Evolutionary conservation across 2,113 vertebrate genomes (phyloP).

Genomic region (Gnathonemus longibarbis): DNA sequence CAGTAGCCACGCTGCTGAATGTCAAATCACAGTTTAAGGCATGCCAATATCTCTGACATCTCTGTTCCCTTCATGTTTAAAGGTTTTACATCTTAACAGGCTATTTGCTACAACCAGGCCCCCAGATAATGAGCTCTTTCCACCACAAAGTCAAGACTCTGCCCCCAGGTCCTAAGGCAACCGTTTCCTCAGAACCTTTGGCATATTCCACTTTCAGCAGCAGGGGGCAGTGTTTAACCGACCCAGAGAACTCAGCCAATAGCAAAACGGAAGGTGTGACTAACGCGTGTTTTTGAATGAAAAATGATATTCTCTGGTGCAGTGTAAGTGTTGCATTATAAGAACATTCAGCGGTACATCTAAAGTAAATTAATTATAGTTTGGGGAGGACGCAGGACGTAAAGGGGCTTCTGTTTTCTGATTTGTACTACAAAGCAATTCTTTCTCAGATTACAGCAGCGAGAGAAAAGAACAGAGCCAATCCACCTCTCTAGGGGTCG

Average conservation of each 20-base stretch:
- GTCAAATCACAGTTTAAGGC: background rate
- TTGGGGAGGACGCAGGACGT: conserved; percentile 54
- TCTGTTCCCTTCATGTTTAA: background rate
- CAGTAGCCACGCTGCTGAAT: background rate
- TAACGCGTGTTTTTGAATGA: conserved; percentile 55
- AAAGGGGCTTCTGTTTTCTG: conserved; percentile 57
- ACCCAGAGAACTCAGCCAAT: background rate
- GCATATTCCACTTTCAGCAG: conserved; percentile 39
- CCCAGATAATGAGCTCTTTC: background rate
- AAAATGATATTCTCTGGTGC: conserved; percentile 57
- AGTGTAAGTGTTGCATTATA: conserved; percentile 47
- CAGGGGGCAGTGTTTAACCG: conserved; percentile 56
- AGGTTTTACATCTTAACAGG: background rate
- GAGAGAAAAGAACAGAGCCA: conserved; percentile 29
- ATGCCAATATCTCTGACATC: background rate
- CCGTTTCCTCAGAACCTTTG: background rate
- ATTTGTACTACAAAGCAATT: conserved; percentile 51
- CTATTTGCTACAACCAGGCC: background rate
- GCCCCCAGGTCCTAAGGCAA: background rate
- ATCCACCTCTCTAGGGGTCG: conserved; percentile 19
- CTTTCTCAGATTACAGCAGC: conserved; percentile 30
- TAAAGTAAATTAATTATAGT: conserved; percentile 55
- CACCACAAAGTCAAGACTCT: background rate
- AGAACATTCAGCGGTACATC: conserved; percentile 55
- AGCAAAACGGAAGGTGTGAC: conserved; percentile 16